These are phyloP conservation scores for Noctua pronuba DNA, from an alignment of 2,888 invertebrate species.

Conservation along the genomic window DNA sequence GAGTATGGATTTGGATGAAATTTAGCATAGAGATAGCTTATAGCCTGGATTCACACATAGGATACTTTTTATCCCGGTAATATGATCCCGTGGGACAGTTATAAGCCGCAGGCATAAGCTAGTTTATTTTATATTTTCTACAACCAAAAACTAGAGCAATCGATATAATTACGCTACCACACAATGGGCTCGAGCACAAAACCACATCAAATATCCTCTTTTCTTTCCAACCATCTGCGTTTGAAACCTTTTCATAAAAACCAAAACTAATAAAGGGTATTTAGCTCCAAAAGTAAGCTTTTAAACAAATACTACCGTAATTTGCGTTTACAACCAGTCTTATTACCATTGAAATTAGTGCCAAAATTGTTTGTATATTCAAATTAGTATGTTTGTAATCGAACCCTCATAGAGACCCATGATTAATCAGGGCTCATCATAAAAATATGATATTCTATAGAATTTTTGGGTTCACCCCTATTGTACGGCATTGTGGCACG, in stretches of 20 bases:
- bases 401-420: conserved; percentile 53
- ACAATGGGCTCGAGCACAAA: conserved; percentile 46
- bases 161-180: conserved; percentile 51
- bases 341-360: neutral
- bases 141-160: conserved; percentile 4
- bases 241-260: conserved; percentile 55
- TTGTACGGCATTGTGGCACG: conserved; percentile 51
- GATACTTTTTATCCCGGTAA: no score
- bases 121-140: neutral
- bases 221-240: conserved; percentile 61
- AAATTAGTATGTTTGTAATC: conserved; percentile 34
- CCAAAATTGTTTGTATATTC: conserved; percentile 12
- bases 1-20: no score
- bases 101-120: no score
- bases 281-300: conserved; percentile 64
- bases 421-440: conserved; percentile 67
- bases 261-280: conserved; percentile 67
- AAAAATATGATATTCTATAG: conserved; percentile 71
- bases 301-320: conserved; percentile 62
- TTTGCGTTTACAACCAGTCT: neutral
- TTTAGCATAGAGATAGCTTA: no score
- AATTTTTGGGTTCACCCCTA: conserved; percentile 55
- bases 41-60: no score
- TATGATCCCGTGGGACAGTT: no score
- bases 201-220: conserved; percentile 30